phyloP scores from a whole-genome alignment of 2,888 invertebrate genomes.

The Macrophya alboannulata region DNA sequence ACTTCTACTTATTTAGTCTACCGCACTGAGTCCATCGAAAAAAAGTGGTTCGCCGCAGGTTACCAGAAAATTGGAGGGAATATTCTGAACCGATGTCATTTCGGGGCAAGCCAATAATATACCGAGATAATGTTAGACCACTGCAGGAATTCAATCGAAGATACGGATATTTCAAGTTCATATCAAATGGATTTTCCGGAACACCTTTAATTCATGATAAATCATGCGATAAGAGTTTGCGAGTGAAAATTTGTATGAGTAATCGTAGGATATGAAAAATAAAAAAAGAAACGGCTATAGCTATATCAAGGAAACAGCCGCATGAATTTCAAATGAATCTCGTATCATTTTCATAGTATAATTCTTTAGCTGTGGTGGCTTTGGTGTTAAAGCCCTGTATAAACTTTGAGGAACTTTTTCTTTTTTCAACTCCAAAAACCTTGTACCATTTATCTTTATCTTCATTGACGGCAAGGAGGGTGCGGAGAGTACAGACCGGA shows the following conservation, averaged over 20 bases:
- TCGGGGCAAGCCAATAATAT: no score
- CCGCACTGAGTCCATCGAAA: no score
- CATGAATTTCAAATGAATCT: conserved; percentile 15
- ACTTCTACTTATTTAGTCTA: no score
- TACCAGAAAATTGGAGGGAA: background rate
- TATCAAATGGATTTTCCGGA: background rate
- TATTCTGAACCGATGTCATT: background rate
- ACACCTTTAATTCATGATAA: background rate
- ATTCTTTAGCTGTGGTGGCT: background rate
- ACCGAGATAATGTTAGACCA: background rate
- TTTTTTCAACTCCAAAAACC: background rate
- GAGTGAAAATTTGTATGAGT: background rate
- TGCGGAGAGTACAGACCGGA: background rate
- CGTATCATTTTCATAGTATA: background rate
- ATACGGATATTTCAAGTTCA: background rate
- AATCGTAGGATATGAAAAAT: background rate
- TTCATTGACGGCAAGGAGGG: background rate
- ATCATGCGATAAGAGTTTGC: background rate
- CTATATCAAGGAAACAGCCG: background rate
- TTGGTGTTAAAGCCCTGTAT: conserved; percentile 11
- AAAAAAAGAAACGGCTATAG: background rate
- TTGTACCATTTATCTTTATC: conserved; percentile 30
- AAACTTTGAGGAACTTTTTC: conserved; percentile 14
- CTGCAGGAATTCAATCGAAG: background rate
- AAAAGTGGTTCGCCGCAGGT: no score